Evolutionary conservation across 2,797 vertebrate genomes (phyloP).

Genomic region (Ceyx erithaca): DNA sequence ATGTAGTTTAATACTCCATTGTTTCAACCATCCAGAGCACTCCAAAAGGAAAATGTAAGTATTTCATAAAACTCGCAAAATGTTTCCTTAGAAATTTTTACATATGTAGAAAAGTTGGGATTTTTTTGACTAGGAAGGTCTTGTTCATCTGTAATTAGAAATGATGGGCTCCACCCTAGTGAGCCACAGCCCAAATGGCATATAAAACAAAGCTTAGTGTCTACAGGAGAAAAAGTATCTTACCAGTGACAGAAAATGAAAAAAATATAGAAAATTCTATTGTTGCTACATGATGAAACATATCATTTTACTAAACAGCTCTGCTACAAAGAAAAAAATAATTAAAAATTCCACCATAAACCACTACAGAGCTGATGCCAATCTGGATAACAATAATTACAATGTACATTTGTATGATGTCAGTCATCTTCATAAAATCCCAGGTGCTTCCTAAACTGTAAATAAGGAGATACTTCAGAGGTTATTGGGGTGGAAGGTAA

Average conservation of each 20-base stretch:
- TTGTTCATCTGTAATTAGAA: not conserved
- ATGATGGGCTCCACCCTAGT: fast-evolving
- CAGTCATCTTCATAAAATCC: not conserved
- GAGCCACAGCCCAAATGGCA: not conserved
- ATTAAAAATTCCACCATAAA: fast-evolving
- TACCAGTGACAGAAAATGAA: not conserved
- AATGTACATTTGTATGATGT: not conserved
- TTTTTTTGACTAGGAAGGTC: not conserved
- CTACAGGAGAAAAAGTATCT: not conserved
- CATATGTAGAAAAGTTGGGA: not conserved
- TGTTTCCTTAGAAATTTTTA: not conserved
- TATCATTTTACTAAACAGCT: not conserved
- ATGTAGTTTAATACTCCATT: not conserved
- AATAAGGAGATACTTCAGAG: not conserved
- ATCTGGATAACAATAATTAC: not conserved
- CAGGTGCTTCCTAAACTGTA: not conserved
- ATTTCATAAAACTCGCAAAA: not conserved
- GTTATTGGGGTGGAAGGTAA: not conserved
- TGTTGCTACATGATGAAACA: not conserved
- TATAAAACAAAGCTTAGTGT: not conserved
- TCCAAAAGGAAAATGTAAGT: not conserved
- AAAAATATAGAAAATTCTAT: not conserved
- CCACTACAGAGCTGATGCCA: not conserved
- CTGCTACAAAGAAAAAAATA: not conserved
- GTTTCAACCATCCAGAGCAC: not conserved